phyloP scores from a whole-genome alignment of 2,113 vertebrate genomes.

The Oncorhynchus clarkii region DNA sequence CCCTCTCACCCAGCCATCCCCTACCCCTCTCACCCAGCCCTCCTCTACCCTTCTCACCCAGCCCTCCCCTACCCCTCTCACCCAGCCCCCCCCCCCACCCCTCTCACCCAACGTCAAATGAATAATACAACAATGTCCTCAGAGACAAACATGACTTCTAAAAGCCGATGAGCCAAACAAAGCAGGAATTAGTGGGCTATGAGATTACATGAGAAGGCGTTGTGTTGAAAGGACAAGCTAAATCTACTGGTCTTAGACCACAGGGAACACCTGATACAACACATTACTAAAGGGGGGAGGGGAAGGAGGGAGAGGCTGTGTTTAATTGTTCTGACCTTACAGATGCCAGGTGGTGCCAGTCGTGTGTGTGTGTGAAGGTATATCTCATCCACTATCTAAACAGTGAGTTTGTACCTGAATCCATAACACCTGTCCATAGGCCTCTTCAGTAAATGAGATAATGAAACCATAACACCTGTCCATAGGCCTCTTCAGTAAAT shows the following conservation, averaged over 20 bases:
- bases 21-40: too few species aligned
- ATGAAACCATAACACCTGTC: too few species aligned
- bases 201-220: neutral
- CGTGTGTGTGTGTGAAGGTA: neutral
- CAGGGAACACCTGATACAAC: neutral
- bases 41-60: too few species aligned
- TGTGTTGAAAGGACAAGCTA: neutral
- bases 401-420: too few species aligned
- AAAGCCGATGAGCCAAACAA: neutral
- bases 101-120: neutral
- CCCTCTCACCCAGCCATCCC: constrained; percentile 7
- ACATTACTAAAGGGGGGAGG: neutral
- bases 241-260: neutral
- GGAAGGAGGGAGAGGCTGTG: neutral
- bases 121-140: neutral
- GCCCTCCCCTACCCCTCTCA: too few species aligned
- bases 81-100: too few species aligned
- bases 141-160: neutral
- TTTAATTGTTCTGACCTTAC: neutral
- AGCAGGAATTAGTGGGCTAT: neutral
- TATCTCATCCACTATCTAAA: neutral
- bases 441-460: too few species aligned
- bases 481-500: too few species aligned
- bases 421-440: too few species aligned
- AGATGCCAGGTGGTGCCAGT: neutral